phyloP scores from a whole-genome alignment of 2,888 invertebrate genomes.

The Andrena chrysosceles region DNA sequence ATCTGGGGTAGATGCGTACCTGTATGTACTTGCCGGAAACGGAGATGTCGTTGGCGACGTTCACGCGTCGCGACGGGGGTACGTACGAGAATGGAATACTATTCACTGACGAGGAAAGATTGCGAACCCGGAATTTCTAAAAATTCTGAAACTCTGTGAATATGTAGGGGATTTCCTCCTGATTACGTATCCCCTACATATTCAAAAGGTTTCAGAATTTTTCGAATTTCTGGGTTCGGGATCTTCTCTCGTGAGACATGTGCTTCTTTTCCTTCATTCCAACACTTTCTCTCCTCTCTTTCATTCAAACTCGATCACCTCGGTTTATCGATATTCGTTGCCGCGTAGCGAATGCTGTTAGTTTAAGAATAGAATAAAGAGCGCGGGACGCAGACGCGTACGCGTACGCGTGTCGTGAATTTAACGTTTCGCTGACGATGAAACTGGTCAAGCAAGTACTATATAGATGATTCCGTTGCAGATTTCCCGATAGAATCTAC shows the following conservation, averaged over 20 bases:
- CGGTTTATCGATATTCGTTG: slow-evolving; percentile 15
- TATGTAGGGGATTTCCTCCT: no score
- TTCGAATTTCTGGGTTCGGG: no score
- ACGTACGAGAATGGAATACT: slow-evolving; percentile 13
- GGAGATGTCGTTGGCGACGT: not conserved
- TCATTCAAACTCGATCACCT: not conserved
- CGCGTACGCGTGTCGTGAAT: not conserved
- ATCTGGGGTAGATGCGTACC: not conserved
- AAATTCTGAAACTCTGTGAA: no score
- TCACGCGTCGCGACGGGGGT: slow-evolving; percentile 6
- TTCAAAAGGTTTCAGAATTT: no score
- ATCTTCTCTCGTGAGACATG: not conserved
- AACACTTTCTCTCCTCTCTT: not conserved
- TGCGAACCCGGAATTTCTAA: no score
- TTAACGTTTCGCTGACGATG: slow-evolving; percentile 7
- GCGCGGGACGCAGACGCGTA: no score
- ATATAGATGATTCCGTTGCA: slow-evolving; percentile 13
- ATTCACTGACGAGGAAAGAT: not conserved
- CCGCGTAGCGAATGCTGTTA: slow-evolving; percentile 10
- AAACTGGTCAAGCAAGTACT: slow-evolving; percentile 4
- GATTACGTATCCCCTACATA: no score
- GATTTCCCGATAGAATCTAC: slow-evolving; percentile 8
- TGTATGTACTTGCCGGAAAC: not conserved
- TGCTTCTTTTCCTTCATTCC: slow-evolving; percentile 16
- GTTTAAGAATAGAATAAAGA: slow-evolving; percentile 1